Percentiles rank a stretch among this genome's conserved stretches.
Evolutionary conservation across 2,113 vertebrate species (phyloP).

Genomic region (Numenius arquata): DNA sequence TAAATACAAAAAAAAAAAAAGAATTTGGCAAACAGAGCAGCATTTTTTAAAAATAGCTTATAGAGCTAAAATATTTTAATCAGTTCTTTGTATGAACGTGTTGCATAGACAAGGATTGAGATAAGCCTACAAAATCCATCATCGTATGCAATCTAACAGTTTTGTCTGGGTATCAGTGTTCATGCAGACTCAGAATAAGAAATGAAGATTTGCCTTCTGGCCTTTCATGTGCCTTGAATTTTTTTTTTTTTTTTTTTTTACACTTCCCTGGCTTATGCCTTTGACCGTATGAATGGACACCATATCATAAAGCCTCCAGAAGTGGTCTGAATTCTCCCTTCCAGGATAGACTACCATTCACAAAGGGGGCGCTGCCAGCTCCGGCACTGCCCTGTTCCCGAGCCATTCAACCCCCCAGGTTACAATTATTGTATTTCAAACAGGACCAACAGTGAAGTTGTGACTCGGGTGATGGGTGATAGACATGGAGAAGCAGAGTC

Average conservation of each 20-base stretch:
- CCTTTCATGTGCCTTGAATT: not conserved
- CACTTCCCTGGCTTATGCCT: accelerated
- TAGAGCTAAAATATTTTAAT: not conserved
- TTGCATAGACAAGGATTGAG: not conserved
- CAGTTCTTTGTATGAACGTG: not conserved
- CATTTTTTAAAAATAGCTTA: not conserved
- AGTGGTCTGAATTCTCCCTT: not conserved
- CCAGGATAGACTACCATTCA: accelerated
- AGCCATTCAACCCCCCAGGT: accelerated
- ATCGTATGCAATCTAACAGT: not conserved
- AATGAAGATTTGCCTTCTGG: accelerated
- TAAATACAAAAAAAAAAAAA: not conserved
- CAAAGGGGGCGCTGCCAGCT: not conserved
- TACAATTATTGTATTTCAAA: not conserved
- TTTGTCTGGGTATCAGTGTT: not conserved
- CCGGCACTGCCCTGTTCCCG: accelerated
- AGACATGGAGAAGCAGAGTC: not conserved
- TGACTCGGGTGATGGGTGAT: not conserved
- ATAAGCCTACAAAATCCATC: not conserved
- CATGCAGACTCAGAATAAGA: not conserved
- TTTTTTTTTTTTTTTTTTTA: not conserved
- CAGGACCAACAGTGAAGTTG: not conserved
- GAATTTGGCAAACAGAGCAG: not conserved
- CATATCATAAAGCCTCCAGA: not conserved
- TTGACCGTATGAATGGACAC: not conserved